A percentile compares a stretch with the other conserved stretches of the same genome.
These are phyloP conservation scores for Rhaphigaster nebulosa DNA, from an alignment of 2,888 invertebrate genomes.

Conservation along the genomic window DNA sequence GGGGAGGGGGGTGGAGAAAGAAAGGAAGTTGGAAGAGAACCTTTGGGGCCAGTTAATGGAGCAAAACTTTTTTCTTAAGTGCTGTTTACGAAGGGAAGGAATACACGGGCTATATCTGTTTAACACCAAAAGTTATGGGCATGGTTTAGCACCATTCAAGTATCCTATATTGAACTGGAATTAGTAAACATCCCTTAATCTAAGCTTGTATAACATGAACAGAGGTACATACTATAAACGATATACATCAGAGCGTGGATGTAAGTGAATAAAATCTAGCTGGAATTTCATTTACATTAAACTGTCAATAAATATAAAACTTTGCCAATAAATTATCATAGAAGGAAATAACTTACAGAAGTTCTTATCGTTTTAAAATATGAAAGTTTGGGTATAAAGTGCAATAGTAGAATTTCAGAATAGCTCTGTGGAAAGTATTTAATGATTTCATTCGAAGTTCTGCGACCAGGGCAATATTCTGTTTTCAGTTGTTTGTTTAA, in stretches of 20 bases:
- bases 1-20: too few relatives aligned
- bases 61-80: too few relatives aligned
- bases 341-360: background rate
- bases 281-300: background rate
- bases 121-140: too few relatives aligned
- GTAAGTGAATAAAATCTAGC: background rate
- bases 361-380: background rate
- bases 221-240: too few relatives aligned
- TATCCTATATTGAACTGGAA: too few relatives aligned
- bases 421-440: background rate
- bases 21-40: too few relatives aligned
- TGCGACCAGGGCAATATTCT: background rate
- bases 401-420: background rate
- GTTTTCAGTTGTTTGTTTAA: slow-evolving; percentile 22
- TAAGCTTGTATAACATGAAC: too few relatives aligned
- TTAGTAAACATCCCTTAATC: background rate
- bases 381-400: background rate
- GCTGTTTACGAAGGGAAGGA: too few relatives aligned
- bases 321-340: background rate
- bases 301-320: background rate
- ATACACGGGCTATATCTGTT: too few relatives aligned
- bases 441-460: background rate
- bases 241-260: too few relatives aligned
- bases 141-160: too few relatives aligned
- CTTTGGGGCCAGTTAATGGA: too few relatives aligned